phyloP scores from a whole-genome alignment of 2,113 vertebrate species.

The Pomatorhinus ruficollis region DNA sequence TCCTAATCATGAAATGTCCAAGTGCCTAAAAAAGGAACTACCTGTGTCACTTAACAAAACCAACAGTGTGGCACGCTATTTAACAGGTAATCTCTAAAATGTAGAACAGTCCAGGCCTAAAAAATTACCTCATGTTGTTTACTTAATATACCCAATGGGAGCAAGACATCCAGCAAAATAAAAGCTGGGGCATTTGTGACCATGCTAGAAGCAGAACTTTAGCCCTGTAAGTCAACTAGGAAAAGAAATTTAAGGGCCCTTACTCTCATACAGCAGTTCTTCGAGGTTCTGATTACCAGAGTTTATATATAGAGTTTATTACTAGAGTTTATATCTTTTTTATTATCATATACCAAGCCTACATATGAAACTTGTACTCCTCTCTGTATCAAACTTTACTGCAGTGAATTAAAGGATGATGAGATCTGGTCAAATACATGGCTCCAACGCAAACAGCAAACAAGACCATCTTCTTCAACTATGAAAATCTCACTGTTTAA shows the following conservation, averaged over 20 bases:
- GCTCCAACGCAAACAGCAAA: not conserved
- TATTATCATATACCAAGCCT: not conserved
- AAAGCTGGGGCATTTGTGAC: not conserved
- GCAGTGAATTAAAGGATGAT: not conserved
- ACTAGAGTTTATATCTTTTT: not conserved
- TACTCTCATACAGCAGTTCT: not conserved
- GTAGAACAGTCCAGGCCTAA: not conserved
- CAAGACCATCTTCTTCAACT: not conserved
- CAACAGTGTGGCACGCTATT: not conserved
- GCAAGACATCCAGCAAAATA: not conserved
- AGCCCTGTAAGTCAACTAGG: not conserved
- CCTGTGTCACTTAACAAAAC: not conserved
- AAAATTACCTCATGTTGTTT: not conserved
- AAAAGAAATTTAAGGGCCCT: not conserved
- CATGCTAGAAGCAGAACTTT: not conserved
- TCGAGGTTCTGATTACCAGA: not conserved
- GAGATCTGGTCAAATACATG: not conserved
- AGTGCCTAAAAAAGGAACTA: not conserved
- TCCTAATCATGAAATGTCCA: not conserved
- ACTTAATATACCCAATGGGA: not conserved
- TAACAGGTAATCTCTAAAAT: not conserved
- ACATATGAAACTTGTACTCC: not conserved
- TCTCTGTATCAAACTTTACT: not conserved
- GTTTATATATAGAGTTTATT: not conserved
- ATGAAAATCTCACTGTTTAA: not conserved